phyloP scores from a whole-genome alignment of 1,140 invertebrate genomes.

The Triops longicaudatus region DNA sequence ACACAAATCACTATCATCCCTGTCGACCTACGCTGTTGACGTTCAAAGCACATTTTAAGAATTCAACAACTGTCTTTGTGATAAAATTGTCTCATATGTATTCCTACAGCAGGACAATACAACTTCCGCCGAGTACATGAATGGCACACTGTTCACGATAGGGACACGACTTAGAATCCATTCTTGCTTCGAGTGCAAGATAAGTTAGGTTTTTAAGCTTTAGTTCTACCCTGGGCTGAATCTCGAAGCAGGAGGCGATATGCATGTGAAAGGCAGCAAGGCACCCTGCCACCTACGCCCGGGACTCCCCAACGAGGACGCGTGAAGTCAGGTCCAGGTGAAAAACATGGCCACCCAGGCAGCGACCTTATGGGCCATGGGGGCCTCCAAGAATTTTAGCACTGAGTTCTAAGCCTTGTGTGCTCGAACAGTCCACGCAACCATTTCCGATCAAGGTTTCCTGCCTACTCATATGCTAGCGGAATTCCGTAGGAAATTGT shows the following conservation, averaged over 20 bases:
- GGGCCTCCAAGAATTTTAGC: not conserved
- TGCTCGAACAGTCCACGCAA: not conserved
- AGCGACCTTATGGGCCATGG: slow-evolving; percentile 13
- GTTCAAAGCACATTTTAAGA: too few species aligned
- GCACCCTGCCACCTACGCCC: not conserved
- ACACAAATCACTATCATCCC: too few species aligned
- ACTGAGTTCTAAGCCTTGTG: not conserved
- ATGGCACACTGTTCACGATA: not conserved
- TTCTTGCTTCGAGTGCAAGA: not conserved
- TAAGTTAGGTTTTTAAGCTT: not conserved
- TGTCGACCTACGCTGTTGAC: too few species aligned
- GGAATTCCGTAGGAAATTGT: too few species aligned
- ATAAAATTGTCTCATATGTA: too few species aligned
- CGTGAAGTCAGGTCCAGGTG: not conserved
- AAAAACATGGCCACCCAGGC: slow-evolving; percentile 8
- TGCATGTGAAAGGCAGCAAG: not conserved
- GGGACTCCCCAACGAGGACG: slow-evolving; percentile 9
- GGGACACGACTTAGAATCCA: not conserved
- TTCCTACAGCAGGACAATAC: not conserved
- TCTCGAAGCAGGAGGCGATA: not conserved
- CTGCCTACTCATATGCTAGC: not conserved
- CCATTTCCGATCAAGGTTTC: not conserved
- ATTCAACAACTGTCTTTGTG: too few species aligned
- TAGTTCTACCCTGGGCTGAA: not conserved
- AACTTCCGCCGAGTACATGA: not conserved